A percentile compares a stretch with the other conserved stretches of the same genome.
phyloP scores from a whole-genome alignment of 2,888 invertebrate species.

The Pyrrhia umbra region DNA sequence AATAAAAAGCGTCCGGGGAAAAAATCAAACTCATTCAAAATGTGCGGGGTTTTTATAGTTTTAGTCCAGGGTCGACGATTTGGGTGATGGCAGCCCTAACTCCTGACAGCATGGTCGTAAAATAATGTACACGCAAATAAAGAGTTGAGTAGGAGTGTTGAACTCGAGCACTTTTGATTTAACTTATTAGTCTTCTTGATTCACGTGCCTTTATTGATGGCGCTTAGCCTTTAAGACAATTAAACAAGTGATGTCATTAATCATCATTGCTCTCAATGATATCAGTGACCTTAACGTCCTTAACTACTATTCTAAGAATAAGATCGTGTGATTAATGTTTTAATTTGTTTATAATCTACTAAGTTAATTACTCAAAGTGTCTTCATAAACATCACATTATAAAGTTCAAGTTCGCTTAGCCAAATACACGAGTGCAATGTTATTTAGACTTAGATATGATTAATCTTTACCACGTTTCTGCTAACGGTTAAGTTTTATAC shows the following conservation, averaged over 20 bases:
- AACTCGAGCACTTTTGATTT: background rate
- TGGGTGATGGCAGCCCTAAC: too few species aligned
- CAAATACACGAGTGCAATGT: background rate
- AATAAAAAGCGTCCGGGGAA: too few species aligned
- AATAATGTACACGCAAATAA: background rate
- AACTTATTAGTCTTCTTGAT: background rate
- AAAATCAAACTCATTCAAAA: too few species aligned
- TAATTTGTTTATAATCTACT: slow-evolving; percentile 17
- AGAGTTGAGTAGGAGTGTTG: background rate
- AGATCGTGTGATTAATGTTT: slow-evolving; percentile 8
- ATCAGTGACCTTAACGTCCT: slow-evolving; percentile 35
- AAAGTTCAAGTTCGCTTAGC: slow-evolving; percentile 27
- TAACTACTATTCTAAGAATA: slow-evolving; percentile 27
- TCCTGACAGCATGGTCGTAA: too few species aligned
- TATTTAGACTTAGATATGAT: slow-evolving; percentile 18
- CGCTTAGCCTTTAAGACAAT: slow-evolving; percentile 20
- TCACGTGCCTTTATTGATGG: slow-evolving; percentile 11
- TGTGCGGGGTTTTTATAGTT: too few species aligned
- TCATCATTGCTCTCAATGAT: slow-evolving; percentile 44
- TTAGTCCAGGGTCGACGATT: too few species aligned
- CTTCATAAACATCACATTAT: background rate
- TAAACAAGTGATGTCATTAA: slow-evolving; percentile 31
- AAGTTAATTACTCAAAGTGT: slow-evolving; percentile 1
- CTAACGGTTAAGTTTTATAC: slow-evolving; percentile 16
- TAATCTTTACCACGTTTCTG: slow-evolving; percentile 32